Evolutionary conservation across 2,797 vertebrate species (phyloP), one percentile per base, ranked within the genome.

Genomic region (Chelon auratus): DNA sequence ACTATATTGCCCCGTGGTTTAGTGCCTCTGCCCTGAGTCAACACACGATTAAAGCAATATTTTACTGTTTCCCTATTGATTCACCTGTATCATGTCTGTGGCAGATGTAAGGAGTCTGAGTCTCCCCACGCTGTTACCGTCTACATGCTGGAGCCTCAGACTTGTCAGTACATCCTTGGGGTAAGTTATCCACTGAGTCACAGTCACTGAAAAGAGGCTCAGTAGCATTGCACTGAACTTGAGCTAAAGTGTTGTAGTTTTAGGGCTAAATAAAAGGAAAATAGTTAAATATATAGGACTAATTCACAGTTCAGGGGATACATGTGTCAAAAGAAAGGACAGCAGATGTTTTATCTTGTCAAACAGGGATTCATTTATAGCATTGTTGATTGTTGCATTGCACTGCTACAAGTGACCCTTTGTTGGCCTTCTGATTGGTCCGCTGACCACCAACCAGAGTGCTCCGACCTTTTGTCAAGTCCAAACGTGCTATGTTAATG

Each of bases 41-140:
- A 58, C 5, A 9, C 36, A 52, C 42, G 53, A 74, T 43, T 55
- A 48, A 75, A 59, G 68, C 7, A 18, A 30, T 17, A 37, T 50
- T 45, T 65, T 5, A 50, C 22, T n/a, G 43, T 64, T 76, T 67
- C 26, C 15, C 0, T 2, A n/a, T 42, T 57, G 62, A 67, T 68
- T 80, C 64, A 53, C 54, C 62, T 26, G 0, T 63, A 36, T 79
- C 48, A 7, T 62, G 55, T 65, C 9, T 75, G 17, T 56, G 52
- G 80, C 89, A 99, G 98, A 93, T 99, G 98, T 90, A 99, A 99
- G 85, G 97, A 99, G 88, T 99, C 98, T 0, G 98, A 99, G 72
- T 99, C 98, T 60, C 97, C 97, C 71, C 98, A 99, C 0, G 98
- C 98, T 12, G 98, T 99, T 71, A 99, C 98, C 39, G 95, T 99